Conservation (phyloP, 2,113 vertebrate species). For the Xyrauchen texanus region DNA sequence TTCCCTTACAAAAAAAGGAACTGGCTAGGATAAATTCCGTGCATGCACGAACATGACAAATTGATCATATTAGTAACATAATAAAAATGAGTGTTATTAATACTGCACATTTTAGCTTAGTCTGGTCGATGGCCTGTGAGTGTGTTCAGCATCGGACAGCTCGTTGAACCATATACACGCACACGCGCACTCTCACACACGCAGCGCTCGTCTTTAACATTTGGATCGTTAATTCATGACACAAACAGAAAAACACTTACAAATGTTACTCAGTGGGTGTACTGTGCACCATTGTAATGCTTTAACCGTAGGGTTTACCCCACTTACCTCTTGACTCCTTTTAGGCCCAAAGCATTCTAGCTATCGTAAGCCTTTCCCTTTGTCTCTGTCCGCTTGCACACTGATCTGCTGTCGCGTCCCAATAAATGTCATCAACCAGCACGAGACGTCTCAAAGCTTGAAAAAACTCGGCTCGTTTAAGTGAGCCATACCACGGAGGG, state of each 20-base stretch:
- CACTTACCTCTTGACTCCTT: constrained; percentile 80
- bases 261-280: background rate
- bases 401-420: constrained; percentile 60
- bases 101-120: background rate
- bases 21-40: background rate
- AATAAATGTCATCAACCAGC: constrained; percentile 62
- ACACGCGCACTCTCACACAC: too few species aligned
- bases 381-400: constrained; percentile 74
- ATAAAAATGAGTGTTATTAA: background rate
- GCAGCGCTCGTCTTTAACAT: background rate
- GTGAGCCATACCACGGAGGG: constrained; percentile 37
- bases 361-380: constrained; percentile 80
- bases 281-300: background rate
- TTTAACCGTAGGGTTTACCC: constrained; percentile 14
- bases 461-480: background rate
- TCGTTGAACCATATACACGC: background rate
- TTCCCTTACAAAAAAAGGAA: background rate
- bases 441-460: constrained; percentile 57
- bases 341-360: constrained; percentile 83
- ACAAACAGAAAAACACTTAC: background rate
- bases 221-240: background rate
- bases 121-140: background rate
- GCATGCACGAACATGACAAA: too few species aligned
- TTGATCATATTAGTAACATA: background rate
- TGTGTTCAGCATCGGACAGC: background rate